Percentiles rank a stretch among this genome's conserved stretches.
Conservation (phyloP, 2,797 vertebrate species). For the Oreonectes daqikongensis region DNA sequence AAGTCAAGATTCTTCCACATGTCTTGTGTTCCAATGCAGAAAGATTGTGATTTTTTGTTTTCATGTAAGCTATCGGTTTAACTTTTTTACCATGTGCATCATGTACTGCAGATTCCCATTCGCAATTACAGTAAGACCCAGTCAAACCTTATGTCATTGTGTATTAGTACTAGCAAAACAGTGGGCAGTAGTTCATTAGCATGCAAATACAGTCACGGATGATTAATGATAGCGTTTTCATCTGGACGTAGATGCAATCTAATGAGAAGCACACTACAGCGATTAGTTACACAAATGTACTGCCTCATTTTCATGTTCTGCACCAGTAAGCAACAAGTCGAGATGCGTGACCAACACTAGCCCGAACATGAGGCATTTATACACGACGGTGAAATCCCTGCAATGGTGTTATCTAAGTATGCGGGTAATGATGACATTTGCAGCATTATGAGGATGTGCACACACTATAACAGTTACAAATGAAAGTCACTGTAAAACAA, state of each 20-base stretch:
- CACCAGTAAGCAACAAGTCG: conserved; percentile 39
- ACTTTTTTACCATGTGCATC: background rate
- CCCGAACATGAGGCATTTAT: conserved; percentile 21
- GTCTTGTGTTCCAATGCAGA: background rate
- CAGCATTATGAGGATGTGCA: conserved; percentile 17
- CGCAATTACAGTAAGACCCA: background rate
- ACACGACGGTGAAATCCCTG: conserved; percentile 7
- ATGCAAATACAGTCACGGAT: conserved; percentile 35
- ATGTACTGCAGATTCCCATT: background rate
- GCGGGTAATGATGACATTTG: conserved; percentile 36
- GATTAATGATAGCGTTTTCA: conserved; percentile 32
- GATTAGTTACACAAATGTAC: conserved; percentile 44
- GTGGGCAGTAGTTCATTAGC: conserved; percentile 13
- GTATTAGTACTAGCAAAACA: conserved; percentile 7
- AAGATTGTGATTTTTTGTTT: background rate
- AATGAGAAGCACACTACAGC: conserved; percentile 14
- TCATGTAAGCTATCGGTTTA: background rate
- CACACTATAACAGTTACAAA: conserved; percentile 14
- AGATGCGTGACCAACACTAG: conserved; percentile 31
- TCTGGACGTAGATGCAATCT: conserved; percentile 39
- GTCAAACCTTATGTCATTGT: conserved; percentile 5
- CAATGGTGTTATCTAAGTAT: conserved; percentile 14
- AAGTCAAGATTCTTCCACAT: background rate
- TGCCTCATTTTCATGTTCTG: conserved; percentile 43
- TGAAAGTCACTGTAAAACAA: conserved; percentile 30